Percentiles rank a stretch among this genome's conserved stretches.
Conservation (phyloP, 2,113 vertebrate species). For the Daphoenositta chrysoptera region DNA sequence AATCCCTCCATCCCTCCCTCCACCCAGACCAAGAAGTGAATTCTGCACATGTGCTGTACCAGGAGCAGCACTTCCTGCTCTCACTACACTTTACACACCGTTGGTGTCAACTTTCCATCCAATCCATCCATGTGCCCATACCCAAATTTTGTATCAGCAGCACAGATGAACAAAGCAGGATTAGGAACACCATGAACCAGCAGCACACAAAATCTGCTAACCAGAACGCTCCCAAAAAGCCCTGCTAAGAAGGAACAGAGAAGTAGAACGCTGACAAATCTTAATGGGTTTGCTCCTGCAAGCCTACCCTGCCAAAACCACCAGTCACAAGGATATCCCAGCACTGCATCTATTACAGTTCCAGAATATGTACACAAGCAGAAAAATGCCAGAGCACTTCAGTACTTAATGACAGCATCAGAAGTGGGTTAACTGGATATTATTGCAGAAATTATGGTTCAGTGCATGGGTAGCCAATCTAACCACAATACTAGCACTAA, state of each 20-base stretch:
- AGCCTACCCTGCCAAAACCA: background rate
- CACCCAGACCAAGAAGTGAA: background rate
- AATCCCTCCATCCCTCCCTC: background rate
- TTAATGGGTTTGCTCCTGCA: background rate
- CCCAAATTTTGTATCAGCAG: background rate
- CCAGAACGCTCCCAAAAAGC: background rate
- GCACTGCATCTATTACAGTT: background rate
- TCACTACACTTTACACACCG: background rate
- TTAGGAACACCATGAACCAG: background rate
- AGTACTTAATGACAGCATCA: conserved; percentile 11
- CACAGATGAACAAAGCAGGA: background rate
- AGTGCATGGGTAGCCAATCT: background rate
- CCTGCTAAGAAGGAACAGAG: background rate
- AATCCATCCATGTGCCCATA: background rate
- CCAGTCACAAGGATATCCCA: background rate
- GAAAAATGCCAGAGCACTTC: background rate
- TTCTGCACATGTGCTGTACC: background rate
- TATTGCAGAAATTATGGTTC: conserved; percentile 8
- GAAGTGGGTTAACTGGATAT: conserved; percentile 1
- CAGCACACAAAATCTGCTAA: background rate
- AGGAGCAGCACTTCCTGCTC: background rate
- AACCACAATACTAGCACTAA: background rate
- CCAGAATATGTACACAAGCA: background rate
- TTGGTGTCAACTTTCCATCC: background rate
- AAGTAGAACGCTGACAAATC: background rate